phyloP scores from a whole-genome alignment of 2,797 vertebrate species.

The Schizopygopsis malacanthus region DNA sequence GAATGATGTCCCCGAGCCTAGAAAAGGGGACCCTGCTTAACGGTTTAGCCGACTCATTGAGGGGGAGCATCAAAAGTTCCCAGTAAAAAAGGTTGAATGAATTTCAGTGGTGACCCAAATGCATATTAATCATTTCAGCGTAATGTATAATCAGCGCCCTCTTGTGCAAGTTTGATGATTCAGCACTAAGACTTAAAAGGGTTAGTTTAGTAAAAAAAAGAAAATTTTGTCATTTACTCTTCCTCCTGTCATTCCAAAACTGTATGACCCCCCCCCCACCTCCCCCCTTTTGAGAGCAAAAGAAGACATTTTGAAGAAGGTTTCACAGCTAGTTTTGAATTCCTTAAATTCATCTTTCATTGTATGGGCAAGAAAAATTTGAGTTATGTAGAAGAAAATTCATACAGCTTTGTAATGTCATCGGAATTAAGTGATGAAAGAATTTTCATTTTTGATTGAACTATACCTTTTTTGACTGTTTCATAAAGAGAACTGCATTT shows the following conservation, averaged over 20 bases:
- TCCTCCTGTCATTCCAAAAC: not conserved
- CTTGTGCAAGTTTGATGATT: not conserved
- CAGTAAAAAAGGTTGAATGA: not conserved
- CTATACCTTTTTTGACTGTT: not conserved
- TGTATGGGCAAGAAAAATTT: not conserved
- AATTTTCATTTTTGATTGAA: not conserved
- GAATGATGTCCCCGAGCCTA: not conserved
- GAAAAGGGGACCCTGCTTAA: not conserved
- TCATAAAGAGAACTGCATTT: not conserved
- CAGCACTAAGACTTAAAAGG: not conserved
- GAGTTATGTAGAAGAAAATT: not conserved
- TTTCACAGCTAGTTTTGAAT: not conserved
- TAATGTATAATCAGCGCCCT: not conserved
- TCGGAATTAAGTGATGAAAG: not conserved
- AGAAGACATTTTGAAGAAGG: not conserved
- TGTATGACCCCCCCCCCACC: not conserved
- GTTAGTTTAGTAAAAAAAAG: not conserved
- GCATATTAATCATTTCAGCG: not conserved
- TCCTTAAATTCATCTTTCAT: not conserved
- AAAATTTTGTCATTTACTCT: not conserved
- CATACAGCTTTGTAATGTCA: not conserved
- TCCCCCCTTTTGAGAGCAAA: not conserved
- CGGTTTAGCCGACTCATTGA: not conserved
- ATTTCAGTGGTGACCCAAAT: not conserved
- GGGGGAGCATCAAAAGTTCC: not conserved